Conservation (phyloP, 1,140 invertebrate genomes). For the Acromyrmex echinatior region DNA sequence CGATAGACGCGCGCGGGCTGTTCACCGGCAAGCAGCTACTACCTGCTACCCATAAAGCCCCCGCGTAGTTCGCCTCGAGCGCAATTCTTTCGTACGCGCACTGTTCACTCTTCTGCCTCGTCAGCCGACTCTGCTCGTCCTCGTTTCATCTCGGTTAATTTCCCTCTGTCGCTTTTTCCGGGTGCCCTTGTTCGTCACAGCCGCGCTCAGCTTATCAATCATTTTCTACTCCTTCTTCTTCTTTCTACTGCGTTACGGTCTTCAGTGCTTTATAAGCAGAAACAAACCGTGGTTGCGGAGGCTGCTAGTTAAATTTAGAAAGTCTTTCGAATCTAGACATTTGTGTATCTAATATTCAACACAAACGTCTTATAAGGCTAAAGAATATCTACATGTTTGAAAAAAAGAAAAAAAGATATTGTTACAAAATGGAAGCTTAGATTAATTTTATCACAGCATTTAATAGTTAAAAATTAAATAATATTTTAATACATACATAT, state of each 20-base stretch:
- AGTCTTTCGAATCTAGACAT: background rate
- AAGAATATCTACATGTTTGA: background rate
- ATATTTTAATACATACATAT: background rate
- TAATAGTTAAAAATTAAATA: background rate
- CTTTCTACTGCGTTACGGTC: background rate
- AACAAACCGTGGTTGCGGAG: background rate
- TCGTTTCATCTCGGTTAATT: constrained; percentile 71
- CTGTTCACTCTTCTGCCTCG: constrained; percentile 52
- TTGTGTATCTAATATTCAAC: background rate
- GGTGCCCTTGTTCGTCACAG: constrained; percentile 63
- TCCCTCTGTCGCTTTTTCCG: constrained; percentile 69
- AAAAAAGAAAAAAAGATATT: background rate
- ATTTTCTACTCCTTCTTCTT: constrained; percentile 48
- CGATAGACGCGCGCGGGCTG: constrained; percentile 61
- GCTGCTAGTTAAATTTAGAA: constrained; percentile 2
- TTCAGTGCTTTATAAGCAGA: background rate
- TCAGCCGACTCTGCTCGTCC: constrained; percentile 54
- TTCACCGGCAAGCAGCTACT: constrained; percentile 66
- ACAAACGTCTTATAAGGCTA: background rate
- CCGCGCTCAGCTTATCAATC: constrained; percentile 66
- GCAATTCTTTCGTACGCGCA: constrained; percentile 25
- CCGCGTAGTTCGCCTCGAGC: constrained; percentile 42
- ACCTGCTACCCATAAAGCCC: constrained; percentile 72
- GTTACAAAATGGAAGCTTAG: too few relatives aligned
- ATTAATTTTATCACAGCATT: background rate